Evolutionary conservation across 1,140 invertebrate genomes (phyloP).

Genomic region (Drosophila ironensis): DNA sequence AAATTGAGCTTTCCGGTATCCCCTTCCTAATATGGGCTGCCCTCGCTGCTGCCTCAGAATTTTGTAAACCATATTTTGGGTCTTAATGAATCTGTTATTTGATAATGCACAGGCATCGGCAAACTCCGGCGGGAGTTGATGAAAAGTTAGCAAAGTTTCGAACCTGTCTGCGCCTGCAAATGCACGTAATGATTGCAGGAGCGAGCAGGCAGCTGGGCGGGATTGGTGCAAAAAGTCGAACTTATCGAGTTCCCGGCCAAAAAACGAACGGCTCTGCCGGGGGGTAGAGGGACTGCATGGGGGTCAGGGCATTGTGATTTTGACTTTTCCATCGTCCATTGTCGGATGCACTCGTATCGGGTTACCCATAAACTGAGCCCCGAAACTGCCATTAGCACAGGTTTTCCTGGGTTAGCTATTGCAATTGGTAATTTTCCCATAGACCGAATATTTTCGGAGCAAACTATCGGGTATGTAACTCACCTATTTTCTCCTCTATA

Average conservation of each 20-base stretch:
- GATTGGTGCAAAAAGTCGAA: constrained; percentile 38
- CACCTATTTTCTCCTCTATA: constrained; percentile 78
- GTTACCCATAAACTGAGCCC: no score
- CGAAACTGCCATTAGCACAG: background rate
- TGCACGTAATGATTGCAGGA: constrained; percentile 38
- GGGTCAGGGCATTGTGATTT: constrained; percentile 8
- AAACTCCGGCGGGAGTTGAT: constrained; percentile 37
- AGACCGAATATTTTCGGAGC: no score
- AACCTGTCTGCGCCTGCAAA: constrained; percentile 46
- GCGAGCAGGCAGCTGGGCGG: background rate
- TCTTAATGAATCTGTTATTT: constrained; percentile 74
- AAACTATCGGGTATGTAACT: background rate
- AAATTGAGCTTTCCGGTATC: constrained; percentile 20
- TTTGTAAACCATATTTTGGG: constrained; percentile 66
- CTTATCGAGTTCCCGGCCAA: constrained; percentile 45
- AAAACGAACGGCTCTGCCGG: background rate
- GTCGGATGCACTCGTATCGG: background rate
- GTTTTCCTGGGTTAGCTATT: background rate
- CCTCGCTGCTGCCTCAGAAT: constrained; percentile 15
- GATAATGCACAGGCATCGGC: constrained; percentile 64
- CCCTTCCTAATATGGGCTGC: constrained; percentile 8
- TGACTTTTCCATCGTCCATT: constrained; percentile 21
- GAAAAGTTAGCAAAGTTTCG: constrained; percentile 67
- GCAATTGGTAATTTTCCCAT: no score
- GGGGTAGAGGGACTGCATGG: background rate